These are phyloP conservation scores for Ondatra zibethicus DNA, from an alignment of 2,113 vertebrate species.

Conservation along the genomic window DNA sequence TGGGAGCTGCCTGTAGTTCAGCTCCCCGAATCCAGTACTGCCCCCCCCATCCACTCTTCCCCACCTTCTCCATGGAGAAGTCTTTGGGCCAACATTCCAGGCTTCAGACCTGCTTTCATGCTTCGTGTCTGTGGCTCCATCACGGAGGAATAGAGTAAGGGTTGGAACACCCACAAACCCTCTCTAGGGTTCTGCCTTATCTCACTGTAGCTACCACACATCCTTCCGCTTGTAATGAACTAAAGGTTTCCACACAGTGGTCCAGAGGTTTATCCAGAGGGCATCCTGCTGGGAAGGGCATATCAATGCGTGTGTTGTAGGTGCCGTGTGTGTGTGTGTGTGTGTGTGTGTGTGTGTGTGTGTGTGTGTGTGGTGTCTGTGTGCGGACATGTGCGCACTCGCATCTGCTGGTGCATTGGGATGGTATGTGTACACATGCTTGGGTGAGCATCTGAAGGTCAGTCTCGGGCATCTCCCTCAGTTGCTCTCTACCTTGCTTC, in stretches of 20 bases:
- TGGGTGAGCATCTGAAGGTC: not conserved
- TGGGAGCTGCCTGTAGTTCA: too few relatives aligned
- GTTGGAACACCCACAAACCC: not conserved
- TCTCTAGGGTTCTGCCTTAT: not conserved
- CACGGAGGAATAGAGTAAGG: not conserved
- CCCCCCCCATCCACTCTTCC: rapidly evolving
- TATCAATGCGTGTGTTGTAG: too few relatives aligned
- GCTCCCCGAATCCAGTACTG: not conserved
- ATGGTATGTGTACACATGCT: not conserved
- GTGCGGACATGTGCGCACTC: rapidly evolving
- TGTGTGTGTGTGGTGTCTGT: too few relatives aligned
- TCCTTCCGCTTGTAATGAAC: not conserved
- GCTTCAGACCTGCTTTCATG: not conserved
- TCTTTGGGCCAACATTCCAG: not conserved
- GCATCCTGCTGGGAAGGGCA: not conserved
- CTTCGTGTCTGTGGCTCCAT: not conserved
- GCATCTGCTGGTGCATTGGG: not conserved
- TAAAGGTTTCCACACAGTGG: not conserved
- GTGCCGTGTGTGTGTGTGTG: not conserved
- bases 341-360: not conserved
- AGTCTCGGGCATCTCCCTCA: not conserved
- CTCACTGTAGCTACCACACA: not conserved
- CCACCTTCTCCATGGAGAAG: not conserved
- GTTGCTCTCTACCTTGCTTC: not conserved
- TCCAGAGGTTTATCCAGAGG: not conserved